These are phyloP conservation scores for Oceanites oceanicus DNA, from an alignment of 2,113 vertebrate genomes.

Conservation along the genomic window DNA sequence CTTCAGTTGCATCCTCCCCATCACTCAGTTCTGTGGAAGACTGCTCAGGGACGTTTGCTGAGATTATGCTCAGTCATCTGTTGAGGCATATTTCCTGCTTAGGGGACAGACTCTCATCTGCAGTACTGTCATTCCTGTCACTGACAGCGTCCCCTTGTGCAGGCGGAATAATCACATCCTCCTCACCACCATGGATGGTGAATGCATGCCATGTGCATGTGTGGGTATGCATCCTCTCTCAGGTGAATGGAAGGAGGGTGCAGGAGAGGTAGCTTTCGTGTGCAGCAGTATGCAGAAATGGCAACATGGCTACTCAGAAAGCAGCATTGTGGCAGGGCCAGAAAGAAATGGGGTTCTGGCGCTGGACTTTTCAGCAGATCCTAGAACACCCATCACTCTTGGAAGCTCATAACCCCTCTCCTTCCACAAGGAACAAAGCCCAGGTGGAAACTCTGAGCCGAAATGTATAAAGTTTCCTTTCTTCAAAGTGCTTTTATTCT, in stretches of 20 bases:
- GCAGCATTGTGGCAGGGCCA: background rate
- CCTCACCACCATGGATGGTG: rapidly evolving
- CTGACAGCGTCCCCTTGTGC: rapidly evolving
- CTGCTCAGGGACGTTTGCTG: background rate
- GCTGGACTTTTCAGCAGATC: background rate
- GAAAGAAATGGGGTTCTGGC: background rate
- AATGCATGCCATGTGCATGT: rapidly evolving
- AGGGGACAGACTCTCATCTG: background rate
- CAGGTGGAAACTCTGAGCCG: slow-evolving; percentile 37
- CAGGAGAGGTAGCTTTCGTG: background rate
- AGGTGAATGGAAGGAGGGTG: background rate
- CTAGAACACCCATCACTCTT: slow-evolving; percentile 9
- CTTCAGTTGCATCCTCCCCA: background rate
- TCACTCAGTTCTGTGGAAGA: background rate
- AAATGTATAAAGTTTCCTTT: slow-evolving; percentile 60
- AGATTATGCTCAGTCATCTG: background rate
- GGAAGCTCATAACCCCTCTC: slow-evolving; percentile 12
- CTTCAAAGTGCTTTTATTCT: slow-evolving; percentile 64
- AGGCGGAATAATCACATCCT: background rate
- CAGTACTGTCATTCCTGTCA: background rate
- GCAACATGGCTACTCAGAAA: background rate
- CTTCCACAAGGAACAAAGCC: slow-evolving; percentile 37
- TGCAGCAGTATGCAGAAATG: background rate
- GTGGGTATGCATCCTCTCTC: rapidly evolving
- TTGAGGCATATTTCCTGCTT: background rate